Base-by-base conservation (phyloP, 2,113 vertebrate genomes). In the Trachemys scripta region DNA sequence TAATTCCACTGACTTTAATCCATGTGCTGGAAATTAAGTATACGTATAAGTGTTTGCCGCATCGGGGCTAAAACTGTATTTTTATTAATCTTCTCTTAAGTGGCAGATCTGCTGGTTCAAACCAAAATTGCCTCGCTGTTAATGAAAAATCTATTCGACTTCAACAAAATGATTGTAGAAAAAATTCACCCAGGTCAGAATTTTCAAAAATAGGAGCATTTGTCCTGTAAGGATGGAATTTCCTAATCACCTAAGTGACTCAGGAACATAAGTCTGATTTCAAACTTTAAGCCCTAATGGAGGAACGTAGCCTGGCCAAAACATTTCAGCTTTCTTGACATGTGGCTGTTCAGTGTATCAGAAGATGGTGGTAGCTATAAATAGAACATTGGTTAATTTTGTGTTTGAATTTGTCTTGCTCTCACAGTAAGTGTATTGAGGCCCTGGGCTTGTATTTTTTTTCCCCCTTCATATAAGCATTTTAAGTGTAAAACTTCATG, bases 351-450 rank as follows among this genome's bases (percentile, higher is more conserved):
- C 0, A 4, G 38, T 22, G 25, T 14, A n/a, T 65, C 27, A 7
- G n/a, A 35, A 0, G 47, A 31, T 22, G 47, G 8, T 27, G 53
- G 13, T 78, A 82, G 85, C 76, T 82, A 54, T 35, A 2, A 0
- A 0, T 56, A 49, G 31, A 50, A 31, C 0, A 3, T 38, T 49
- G 92, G 54, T 91, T 50, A 54, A 53, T 59, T 24, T 35, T 65
- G 57, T 59, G 31, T 65, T 53, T 0, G 0, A 24, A 56, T 27
- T 69, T 1, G 5, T 25, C 47, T 49, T 1, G 27, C 29, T 29
- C 45, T 51, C 1, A 0, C 35, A 80, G 84, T 84, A 47, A 87
- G 10, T 45, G 31, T 8, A 24, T 20, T 25, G 81, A 22, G 38
- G 85, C 82, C 49, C 72, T 6, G 5, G 62, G n/a, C 65, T n/a